phyloP scores from a whole-genome alignment of 2,888 invertebrate species.

The Omphaloscelis lunosa region DNA sequence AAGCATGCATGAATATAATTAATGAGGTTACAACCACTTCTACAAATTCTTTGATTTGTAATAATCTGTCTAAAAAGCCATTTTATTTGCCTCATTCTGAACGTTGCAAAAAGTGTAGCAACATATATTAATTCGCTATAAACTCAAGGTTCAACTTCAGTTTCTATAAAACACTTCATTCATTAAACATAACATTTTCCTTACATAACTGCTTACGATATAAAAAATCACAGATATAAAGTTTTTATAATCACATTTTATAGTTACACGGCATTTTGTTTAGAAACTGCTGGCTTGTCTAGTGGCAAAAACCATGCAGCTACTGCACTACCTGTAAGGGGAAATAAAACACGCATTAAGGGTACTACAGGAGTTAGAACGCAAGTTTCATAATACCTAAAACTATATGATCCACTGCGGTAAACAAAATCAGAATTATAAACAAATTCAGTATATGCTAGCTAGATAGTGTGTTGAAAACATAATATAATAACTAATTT shows the following conservation, averaged over 20 bases:
- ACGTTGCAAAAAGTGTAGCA: background rate
- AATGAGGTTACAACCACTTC: background rate
- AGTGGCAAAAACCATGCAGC: slow-evolving; percentile 84
- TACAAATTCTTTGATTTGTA: background rate
- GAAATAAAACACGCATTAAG: background rate
- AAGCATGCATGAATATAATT: background rate
- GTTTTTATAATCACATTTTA: background rate
- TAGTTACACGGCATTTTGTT: slow-evolving; percentile 34
- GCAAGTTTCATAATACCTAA: too few relatives aligned
- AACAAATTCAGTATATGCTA: too few relatives aligned
- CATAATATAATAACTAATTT: too few relatives aligned
- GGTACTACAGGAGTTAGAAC: too few relatives aligned
- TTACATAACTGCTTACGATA: slow-evolving; percentile 33
- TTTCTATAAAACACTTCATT: slow-evolving; percentile 4
- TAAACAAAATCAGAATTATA: too few relatives aligned
- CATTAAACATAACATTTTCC: slow-evolving; percentile 9
- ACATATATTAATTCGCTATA: background rate
- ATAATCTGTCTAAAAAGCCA: background rate
- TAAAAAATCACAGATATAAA: slow-evolving; percentile 64
- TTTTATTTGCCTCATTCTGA: background rate
- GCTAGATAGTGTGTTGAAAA: too few relatives aligned
- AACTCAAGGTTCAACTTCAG: background rate
- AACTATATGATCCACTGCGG: too few relatives aligned
- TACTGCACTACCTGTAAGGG: slow-evolving; percentile 79
- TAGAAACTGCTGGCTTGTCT: slow-evolving; percentile 71